Base-by-base conservation (phyloP, 1,140 invertebrate genomes). In the Riptortus pedestris region DNA sequence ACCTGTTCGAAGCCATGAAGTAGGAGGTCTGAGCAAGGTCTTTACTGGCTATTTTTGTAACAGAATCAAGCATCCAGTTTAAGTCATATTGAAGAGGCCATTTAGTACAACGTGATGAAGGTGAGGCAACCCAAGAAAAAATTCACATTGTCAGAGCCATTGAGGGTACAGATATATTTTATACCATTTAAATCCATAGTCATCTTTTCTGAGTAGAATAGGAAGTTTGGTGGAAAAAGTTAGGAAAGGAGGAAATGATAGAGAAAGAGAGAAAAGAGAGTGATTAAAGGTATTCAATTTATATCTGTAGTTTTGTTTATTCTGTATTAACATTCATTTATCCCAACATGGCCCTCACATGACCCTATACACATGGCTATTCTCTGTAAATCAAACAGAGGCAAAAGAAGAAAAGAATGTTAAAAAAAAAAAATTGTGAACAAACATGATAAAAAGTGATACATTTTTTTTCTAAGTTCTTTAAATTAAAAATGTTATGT, bases 1-100 rank as follows among this genome's bases (percentile, higher is more conserved):
- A 90, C 88, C 88, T 92, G 78, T 96, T 97, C 47, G 94, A 96
- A 67, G 95, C 94, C 87, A 97, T 90, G 75, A 96, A 95, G 79
- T 98, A 98, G 0, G 93, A 95, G 38, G 93, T 96, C 78, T 97
- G 92, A 33, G 93, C 91, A 68, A 98, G 80, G 76, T 97, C 93
- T 78, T 96, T 96, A 71, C 87, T 88, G 52, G 91, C 91, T 93
- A 81, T 67, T 28, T 45, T 16, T 18, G 20, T 45, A 45, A 45
- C 16, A n/a, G 43, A 45, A 14, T 14, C 43, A 45, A 31, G 24
- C 51, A 28, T 62, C 18, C 48, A 31, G 45, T 48, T 81, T 78
- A 67, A 29, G 45, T 38, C 27, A 16, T 11, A 45, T 38, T 43
- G 27, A 60, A 60, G 59, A 11, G 27, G 14, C 18, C 20, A 60